Conservation (phyloP, 2,113 vertebrate genomes). For the Gnathonemus echidnorhynchus region DNA sequence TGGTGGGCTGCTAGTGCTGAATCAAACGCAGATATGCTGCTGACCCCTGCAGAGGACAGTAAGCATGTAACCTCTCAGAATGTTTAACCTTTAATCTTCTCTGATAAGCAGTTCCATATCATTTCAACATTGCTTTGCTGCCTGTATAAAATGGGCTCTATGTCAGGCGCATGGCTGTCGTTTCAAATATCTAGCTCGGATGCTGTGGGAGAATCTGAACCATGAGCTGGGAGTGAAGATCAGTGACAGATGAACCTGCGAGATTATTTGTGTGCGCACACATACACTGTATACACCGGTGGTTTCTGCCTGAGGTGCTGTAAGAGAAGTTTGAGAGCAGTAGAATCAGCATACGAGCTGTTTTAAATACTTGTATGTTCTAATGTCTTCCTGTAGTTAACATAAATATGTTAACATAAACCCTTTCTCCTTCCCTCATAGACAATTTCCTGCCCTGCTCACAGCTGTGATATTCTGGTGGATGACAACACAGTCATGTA, state of each 20-base stretch:
- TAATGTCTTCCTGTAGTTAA: not conserved
- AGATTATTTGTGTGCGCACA: not conserved
- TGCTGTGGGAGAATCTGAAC: not conserved
- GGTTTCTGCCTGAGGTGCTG: not conserved
- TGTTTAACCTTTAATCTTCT: not conserved
- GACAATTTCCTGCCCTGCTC: conserved; percentile 99
- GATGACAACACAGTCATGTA: conserved; percentile 99
- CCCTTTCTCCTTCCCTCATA: conserved; percentile 33
- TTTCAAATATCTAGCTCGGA: not conserved
- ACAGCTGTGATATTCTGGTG: conserved; percentile 99
- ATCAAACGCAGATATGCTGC: not conserved
- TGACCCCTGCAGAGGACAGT: not conserved
- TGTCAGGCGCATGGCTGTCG: not conserved
- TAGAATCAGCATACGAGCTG: not conserved
- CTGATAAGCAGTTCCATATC: not conserved
- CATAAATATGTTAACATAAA: not conserved
- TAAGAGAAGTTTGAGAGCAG: not conserved
- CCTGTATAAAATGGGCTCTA: not conserved
- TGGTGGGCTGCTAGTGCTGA: not conserved
- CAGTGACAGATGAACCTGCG: not conserved
- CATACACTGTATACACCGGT: not conserved
- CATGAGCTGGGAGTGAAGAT: not conserved
- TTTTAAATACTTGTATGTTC: not conserved
- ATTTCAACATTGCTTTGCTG: not conserved
- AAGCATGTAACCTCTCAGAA: not conserved